Evolutionary conservation across 2,888 invertebrate genomes (phyloP).

Genomic region (Sphaerophoria rueppellii): DNA sequence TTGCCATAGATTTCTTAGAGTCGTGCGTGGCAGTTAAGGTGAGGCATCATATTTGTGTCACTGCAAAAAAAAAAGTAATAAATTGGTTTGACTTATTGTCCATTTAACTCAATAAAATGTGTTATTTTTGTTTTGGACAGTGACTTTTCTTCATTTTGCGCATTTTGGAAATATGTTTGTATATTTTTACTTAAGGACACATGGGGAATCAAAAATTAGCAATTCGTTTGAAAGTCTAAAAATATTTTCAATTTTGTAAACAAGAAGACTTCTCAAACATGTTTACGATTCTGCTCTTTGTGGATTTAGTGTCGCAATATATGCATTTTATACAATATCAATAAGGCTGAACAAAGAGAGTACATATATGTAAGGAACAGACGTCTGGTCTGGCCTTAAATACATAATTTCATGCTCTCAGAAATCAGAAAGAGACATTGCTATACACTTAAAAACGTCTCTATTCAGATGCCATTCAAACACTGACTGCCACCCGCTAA

Average conservation of each 20-base stretch:
- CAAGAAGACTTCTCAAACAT: conserved; percentile 44
- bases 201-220: conserved; percentile 2
- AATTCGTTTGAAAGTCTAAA: conserved; percentile 53
- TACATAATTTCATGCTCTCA: conserved; percentile 65
- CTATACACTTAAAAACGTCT: conserved; percentile 16
- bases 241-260: conserved; percentile 65
- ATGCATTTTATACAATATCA: conserved; percentile 1
- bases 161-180: conserved; percentile 10
- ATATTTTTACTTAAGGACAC: not conserved
- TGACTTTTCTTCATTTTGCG: conserved; percentile 48
- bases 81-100: conserved; percentile 63
- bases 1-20: not conserved
- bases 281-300: conserved; percentile 41
- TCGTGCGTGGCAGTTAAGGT: conserved; percentile 66
- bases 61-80: conserved; percentile 9
- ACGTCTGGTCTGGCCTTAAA: conserved; percentile 42
- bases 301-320: not conserved
- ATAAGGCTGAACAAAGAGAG: conserved; percentile 34
- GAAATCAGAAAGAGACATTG: conserved; percentile 42
- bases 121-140: conserved; percentile 34
- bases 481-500: conserved; percentile 42
- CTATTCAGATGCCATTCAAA: conserved; percentile 52
- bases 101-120: conserved; percentile 55
- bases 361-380: conserved; percentile 45
- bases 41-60: conserved; percentile 45